A percentile compares a stretch with the other conserved stretches of the same genome.
These are phyloP conservation scores for Pollenia labialis DNA, from an alignment of 2,888 invertebrate species.

Conservation along the genomic window DNA sequence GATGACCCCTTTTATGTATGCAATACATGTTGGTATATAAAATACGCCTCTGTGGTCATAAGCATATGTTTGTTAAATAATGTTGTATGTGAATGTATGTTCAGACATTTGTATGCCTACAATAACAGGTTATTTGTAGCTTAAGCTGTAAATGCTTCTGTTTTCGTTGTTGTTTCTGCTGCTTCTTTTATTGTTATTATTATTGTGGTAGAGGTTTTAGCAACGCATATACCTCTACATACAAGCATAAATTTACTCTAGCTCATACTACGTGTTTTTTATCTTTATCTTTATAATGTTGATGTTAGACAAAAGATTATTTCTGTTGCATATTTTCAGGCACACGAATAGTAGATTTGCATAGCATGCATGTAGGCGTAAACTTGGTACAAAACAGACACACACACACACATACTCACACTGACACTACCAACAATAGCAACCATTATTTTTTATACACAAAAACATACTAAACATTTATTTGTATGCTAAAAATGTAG, in stretches of 20 bases:
- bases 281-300: conserved; percentile 53
- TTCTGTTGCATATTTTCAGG: conserved; percentile 31
- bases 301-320: conserved; percentile 71
- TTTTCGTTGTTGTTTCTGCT: conserved; percentile 16
- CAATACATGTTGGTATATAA: conserved; percentile 24
- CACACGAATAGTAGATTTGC: conserved; percentile 35
- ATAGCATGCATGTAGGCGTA: conserved; percentile 69
- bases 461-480: conserved; percentile 60
- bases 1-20: conserved; percentile 45
- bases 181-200: conserved; percentile 15
- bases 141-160: conserved; percentile 43
- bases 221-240: neutral
- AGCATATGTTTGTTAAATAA: conserved; percentile 57
- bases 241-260: neutral
- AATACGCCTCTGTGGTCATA: conserved; percentile 57
- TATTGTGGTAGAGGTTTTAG: conserved; percentile 35
- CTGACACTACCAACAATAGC: neutral
- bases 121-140: conserved; percentile 60
- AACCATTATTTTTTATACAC: conserved; percentile 25
- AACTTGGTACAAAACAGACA: conserved; percentile 16
- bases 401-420: too few species aligned
- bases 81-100: conserved; percentile 1
- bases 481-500: conserved; percentile 39
- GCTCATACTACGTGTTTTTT: neutral
- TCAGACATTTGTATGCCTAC: conserved; percentile 20